Conservation (phyloP, 2,888 invertebrate genomes). For the Andricus curvator region DNA sequence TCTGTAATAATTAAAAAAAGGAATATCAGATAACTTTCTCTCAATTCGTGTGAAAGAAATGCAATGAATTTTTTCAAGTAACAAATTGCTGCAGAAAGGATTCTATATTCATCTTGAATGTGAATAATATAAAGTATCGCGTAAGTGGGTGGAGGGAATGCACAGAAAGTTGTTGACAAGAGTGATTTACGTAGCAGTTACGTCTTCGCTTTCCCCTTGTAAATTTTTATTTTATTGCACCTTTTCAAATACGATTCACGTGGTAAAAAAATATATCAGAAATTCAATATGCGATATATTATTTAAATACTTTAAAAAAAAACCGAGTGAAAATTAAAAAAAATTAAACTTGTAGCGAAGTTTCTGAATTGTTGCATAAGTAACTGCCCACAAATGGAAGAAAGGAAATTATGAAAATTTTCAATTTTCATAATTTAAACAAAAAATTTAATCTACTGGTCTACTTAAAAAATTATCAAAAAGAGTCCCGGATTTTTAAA, state of each 20-base stretch:
- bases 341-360: too few species aligned
- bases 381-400: too few species aligned
- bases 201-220: neutral
- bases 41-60: neutral
- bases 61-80: neutral
- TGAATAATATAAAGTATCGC: neutral
- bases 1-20: neutral
- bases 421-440: too few species aligned
- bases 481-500: too few species aligned
- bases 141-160: conserved; percentile 5
- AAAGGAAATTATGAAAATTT: too few species aligned
- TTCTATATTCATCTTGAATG: neutral
- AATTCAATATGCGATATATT: too few species aligned
- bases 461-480: too few species aligned
- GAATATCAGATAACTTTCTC: neutral
- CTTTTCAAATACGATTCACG: neutral
- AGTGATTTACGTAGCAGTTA: conserved; percentile 23
- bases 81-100: neutral
- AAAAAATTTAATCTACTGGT: too few species aligned
- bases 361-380: too few species aligned
- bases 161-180: conserved; percentile 14
- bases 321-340: too few species aligned
- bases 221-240: conserved; percentile 11
- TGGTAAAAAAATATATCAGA: neutral
- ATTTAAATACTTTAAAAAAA: too few species aligned